Evolutionary conservation across 2,888 invertebrate species (phyloP).

Genomic region (Epirrhoe alternata): DNA sequence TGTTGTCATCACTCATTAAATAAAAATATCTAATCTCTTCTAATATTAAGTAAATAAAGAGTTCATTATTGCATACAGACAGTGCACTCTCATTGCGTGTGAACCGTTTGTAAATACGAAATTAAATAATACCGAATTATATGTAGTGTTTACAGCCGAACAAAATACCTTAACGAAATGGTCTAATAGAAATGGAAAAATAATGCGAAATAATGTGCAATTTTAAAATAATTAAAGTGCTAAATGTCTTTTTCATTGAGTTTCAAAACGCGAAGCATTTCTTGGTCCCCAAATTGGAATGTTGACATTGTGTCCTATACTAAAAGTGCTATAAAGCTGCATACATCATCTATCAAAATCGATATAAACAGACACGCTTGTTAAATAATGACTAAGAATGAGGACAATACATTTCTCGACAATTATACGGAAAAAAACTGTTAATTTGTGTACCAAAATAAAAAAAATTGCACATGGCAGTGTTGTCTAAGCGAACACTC

Average conservation of each 20-base stretch:
- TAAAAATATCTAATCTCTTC: constrained; percentile 83
- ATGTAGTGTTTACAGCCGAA: constrained; percentile 25
- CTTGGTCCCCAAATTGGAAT: constrained; percentile 81
- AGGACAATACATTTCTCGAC: constrained; percentile 71
- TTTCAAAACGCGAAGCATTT: constrained; percentile 58
- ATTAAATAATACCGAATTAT: constrained; percentile 31
- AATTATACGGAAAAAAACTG: constrained; percentile 63
- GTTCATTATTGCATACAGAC: constrained; percentile 72
- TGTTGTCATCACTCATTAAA: constrained; percentile 82
- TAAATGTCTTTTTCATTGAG: constrained; percentile 58
- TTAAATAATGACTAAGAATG: constrained; percentile 75
- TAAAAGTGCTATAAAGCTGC: constrained; percentile 56
- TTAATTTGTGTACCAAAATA: constrained; percentile 66
- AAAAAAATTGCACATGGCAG: constrained; percentile 82
- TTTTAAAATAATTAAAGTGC: constrained; percentile 49
- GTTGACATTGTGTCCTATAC: constrained; percentile 67
- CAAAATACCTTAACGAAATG: constrained; percentile 22
- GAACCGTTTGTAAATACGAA: constrained; percentile 33
- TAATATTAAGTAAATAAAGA: constrained; percentile 79
- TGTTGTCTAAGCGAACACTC: constrained; percentile 80
- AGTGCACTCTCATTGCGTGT: constrained; percentile 57
- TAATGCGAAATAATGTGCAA: constrained; percentile 47
- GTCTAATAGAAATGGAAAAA: constrained; percentile 25
- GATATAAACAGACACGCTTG: constrained; percentile 64
- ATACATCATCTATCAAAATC: constrained; percentile 62